Evolutionary conservation across 2,888 invertebrate species (phyloP), one percentile per base, ranked within the genome.

Genomic region (Saturnia pavonia): DNA sequence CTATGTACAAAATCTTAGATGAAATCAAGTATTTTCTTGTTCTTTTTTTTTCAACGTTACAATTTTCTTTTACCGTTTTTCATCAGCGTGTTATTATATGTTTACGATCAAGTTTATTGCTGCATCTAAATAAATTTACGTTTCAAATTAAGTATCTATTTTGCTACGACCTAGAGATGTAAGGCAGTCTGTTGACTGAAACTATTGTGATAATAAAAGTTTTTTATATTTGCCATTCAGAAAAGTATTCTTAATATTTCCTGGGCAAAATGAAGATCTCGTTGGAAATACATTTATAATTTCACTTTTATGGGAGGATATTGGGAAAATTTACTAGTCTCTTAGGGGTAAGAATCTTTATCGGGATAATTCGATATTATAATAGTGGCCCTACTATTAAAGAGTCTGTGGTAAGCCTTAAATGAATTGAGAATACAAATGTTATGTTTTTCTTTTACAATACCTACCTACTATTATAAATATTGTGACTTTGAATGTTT

Each of bases 81-180:
- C 70, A 68, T 71, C 65, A 71, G 54, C 43, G 57, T 69, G 69
- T 71, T 69, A 73, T 72, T 71, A 74, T 73, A 73, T 70, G 67
- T 73, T 74, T 73, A 73, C 71, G 73, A 71, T 65, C 69, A 66
- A 70, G 70, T 72, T 74, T 73, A 73, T 73, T 73, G 70, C 69
- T 70, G 27, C 43, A 71, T 60, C 68, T 68, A 72, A 72, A 73
- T 72, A 70, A 69, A 70, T 73, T 69, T 60, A 67, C 54, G 71
- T 69, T 68, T 67, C 51, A 70, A 65, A 54, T 70, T 75, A 75
- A 71, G 54, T 70, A 70, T 67, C 43, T 67, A 70, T 67, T 70
- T 70, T 67, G 42, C 67, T 14, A 25, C 25, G 65, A n/a, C 66
- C 25, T 27, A 19, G 67, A 54, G 70, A 51, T 16, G 51, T 22